Percentiles rank a stretch among this genome's conserved stretches.
Conservation (phyloP, 2,888 invertebrate genomes). For the Leucania comma region DNA sequence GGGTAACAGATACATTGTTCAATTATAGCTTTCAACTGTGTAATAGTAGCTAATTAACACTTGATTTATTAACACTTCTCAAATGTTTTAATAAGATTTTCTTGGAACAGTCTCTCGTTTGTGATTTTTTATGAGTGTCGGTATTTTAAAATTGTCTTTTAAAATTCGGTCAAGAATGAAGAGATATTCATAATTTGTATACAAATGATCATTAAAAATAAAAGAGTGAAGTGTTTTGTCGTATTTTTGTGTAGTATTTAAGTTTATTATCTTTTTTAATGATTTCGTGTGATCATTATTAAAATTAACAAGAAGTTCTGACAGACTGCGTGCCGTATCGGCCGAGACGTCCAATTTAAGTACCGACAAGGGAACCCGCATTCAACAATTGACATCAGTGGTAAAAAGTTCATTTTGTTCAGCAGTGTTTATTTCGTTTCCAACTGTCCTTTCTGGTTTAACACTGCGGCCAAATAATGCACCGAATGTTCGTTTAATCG, state of each 20-base stretch:
- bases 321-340: constrained; percentile 67
- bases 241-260: constrained; percentile 42
- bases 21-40: constrained; percentile 73
- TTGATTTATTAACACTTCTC: constrained; percentile 59
- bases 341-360: constrained; percentile 79
- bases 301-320: constrained; percentile 68
- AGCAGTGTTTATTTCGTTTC: constrained; percentile 67
- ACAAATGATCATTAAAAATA: constrained; percentile 43
- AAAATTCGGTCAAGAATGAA: constrained; percentile 29
- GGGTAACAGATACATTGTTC: constrained; percentile 69
- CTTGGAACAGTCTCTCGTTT: constrained; percentile 42
- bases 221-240: constrained; percentile 45
- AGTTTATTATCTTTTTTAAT: constrained; percentile 65
- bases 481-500: constrained; percentile 62
- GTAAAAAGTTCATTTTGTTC: constrained; percentile 75
- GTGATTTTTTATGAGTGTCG: constrained; percentile 36
- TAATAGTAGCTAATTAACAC: constrained; percentile 65
- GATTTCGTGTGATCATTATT: constrained; percentile 70
- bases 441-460: constrained; percentile 70
- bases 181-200: constrained; percentile 54
- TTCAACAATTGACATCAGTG: constrained; percentile 70
- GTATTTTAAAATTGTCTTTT: constrained; percentile 44
- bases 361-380: constrained; percentile 75
- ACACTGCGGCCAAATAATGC: constrained; percentile 68
- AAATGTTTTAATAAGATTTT: constrained; percentile 53